Evolutionary conservation across 1,140 invertebrate genomes (phyloP).

Genomic region (roundworm (Caenorhabditis elegans)): WBcel235 BX284603.4:4023001-4023500

Average conservation of each 20-base stretch:
- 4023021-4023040: too few relatives aligned
- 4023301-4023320: slow-evolving; percentile 50
- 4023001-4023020: too few relatives aligned
- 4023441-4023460: slow-evolving; percentile 58
- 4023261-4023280: slow-evolving; percentile 53
- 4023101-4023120: too few relatives aligned
- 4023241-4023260: slow-evolving; percentile 42
- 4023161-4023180: too few relatives aligned
- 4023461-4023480: slow-evolving; percentile 52
- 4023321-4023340: slow-evolving; percentile 45
- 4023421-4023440: slow-evolving; percentile 58
- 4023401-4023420: slow-evolving; percentile 35
- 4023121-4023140: too few relatives aligned
- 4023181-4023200: too few relatives aligned
- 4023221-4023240: not conserved
- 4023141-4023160: too few relatives aligned
- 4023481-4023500: slow-evolving; percentile 54
- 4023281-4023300: slow-evolving; percentile 64
- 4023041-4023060: too few relatives aligned
- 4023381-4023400: slow-evolving; percentile 48
- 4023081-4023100: too few relatives aligned
- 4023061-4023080: too few relatives aligned
- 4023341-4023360: slow-evolving; percentile 54
- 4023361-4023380: slow-evolving; percentile 49
- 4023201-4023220: too few relatives aligned